phyloP scores from a whole-genome alignment of 92 coral and sea anemone species.

The Paragorgia papillata region DNA sequence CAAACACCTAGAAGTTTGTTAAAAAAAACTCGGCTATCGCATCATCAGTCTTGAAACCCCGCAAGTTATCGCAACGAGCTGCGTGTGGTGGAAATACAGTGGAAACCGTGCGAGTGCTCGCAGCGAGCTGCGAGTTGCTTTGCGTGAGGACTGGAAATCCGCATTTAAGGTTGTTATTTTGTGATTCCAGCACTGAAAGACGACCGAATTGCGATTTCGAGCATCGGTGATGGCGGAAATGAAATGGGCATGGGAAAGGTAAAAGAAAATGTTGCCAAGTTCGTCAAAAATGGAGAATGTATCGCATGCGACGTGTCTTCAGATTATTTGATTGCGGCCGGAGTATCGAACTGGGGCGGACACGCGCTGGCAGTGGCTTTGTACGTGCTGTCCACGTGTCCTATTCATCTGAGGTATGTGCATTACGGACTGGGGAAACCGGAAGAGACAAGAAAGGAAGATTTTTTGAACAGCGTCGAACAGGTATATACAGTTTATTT shows the following conservation, averaged over 20 bases:
- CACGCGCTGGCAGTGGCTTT: constrained; percentile 45
- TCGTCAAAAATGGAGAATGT: constrained; percentile 65
- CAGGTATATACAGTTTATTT: constrained; percentile 48
- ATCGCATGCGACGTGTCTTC: constrained; percentile 73
- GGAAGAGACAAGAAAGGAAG: constrained; percentile 6
- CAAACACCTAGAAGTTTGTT: too few relatives aligned
- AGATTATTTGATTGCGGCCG: constrained; percentile 86
- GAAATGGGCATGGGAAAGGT: constrained; percentile 98
- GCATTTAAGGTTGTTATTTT: too few relatives aligned
- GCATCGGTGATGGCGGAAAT: constrained; percentile 98
- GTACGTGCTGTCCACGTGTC: constrained; percentile 56
- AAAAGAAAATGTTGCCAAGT: constrained; percentile 51
- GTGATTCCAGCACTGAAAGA: constrained; percentile 36
- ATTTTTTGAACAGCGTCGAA: constrained; percentile 36
- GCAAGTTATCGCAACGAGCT: too few relatives aligned
- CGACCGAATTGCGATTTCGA: constrained; percentile 62
- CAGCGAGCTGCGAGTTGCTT: too few relatives aligned
- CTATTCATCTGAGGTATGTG: constrained; percentile 65
- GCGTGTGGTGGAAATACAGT: too few relatives aligned
- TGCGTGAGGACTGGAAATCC: too few relatives aligned
- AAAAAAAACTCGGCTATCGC: too few relatives aligned
- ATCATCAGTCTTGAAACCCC: too few relatives aligned
- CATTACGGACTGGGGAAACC: constrained; percentile 46
- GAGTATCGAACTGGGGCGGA: constrained; percentile 96
- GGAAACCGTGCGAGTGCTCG: too few relatives aligned